Conservation (phyloP, 2,888 invertebrate genomes). For the Hololepta plana region DNA sequence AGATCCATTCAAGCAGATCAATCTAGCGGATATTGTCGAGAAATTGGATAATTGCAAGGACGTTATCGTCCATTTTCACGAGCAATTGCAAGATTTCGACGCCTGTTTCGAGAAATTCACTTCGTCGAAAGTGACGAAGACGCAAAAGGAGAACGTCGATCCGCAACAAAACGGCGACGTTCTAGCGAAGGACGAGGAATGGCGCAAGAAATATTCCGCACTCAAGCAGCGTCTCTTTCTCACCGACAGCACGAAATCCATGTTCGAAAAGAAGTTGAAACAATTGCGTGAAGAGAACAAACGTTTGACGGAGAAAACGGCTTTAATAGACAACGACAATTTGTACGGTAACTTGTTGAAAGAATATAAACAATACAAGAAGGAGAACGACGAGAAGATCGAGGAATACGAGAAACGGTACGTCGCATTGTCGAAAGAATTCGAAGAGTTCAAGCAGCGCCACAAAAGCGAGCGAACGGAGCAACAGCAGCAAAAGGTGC, state of each 20-base stretch:
- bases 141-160: conserved; percentile 8
- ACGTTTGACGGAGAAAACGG: conserved; percentile 8
- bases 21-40: too few relatives aligned
- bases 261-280: conserved; percentile 16
- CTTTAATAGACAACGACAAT: too few relatives aligned
- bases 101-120: too few relatives aligned
- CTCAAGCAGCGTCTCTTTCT: conserved; percentile 15
- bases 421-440: too few relatives aligned
- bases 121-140: conserved; percentile 7
- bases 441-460: conserved; percentile 14
- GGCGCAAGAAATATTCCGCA: conserved; percentile 14
- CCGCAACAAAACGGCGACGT: conserved; percentile 8
- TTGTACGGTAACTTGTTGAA: too few relatives aligned
- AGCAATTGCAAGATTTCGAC: too few relatives aligned
- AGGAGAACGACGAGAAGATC: conserved; percentile 5
- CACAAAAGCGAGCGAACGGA: conserved; percentile 11
- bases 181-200: conserved; percentile 15
- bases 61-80: too few relatives aligned
- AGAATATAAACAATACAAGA: too few relatives aligned
- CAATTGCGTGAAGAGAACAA: conserved; percentile 18
- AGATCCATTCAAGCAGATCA: conserved; percentile 2
- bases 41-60: too few relatives aligned
- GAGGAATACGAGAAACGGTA: conserved; percentile 13
- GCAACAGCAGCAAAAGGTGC: conserved; percentile 13
- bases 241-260: conserved; percentile 13